These are phyloP conservation scores for Halcyon leucocephala DNA, from an alignment of 2,797 vertebrate genomes.

Conservation along the genomic window DNA sequence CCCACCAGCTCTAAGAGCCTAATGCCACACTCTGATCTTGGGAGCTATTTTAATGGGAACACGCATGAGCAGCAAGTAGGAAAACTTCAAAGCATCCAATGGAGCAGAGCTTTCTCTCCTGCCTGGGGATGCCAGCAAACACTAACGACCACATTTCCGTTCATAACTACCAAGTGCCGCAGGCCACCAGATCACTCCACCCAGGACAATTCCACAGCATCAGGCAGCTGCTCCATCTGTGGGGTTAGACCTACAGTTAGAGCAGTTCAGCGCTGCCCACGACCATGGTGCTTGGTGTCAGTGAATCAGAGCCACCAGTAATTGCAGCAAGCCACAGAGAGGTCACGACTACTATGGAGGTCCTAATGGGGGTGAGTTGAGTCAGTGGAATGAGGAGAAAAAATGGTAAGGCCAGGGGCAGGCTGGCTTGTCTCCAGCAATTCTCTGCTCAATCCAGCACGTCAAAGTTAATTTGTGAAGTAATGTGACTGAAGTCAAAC, in stretches of 20 bases:
- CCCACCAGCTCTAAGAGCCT: background rate
- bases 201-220: background rate
- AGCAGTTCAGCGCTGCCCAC: background rate
- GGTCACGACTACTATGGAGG: background rate
- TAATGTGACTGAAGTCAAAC: background rate
- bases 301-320: background rate
- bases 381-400: background rate
- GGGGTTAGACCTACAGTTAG: conserved; percentile 5
- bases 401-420: background rate
- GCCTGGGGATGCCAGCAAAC: background rate
- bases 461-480: conserved; percentile 32
- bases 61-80: background rate
- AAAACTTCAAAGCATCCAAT: background rate
- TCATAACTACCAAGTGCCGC: background rate
- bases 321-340: background rate
- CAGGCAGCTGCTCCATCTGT: conserved; percentile 54
- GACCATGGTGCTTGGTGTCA: background rate
- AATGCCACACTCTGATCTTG: background rate
- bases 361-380: background rate
- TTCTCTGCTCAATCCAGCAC: background rate
- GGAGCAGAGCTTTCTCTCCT: background rate
- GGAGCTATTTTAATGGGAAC: background rate
- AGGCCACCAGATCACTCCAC: background rate
- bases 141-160: background rate
- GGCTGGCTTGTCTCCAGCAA: background rate